phyloP scores from a whole-genome alignment of 2,113 vertebrate genomes.

The Rhinichthys klamathensis region DNA sequence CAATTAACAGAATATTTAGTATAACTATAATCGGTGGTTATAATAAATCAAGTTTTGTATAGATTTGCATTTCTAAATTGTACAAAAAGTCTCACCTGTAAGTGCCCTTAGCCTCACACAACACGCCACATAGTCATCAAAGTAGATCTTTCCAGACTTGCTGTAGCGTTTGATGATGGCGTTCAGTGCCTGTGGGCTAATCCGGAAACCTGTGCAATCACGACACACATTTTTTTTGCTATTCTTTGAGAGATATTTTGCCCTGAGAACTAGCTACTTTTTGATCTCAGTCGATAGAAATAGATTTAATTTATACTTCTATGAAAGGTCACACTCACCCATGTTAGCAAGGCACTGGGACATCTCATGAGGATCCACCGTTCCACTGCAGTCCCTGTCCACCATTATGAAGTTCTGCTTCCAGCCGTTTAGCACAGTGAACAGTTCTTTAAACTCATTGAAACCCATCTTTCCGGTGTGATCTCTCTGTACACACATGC shows the following conservation, averaged over 20 bases:
- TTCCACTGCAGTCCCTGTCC: slow-evolving; percentile 85
- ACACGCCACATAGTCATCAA: slow-evolving; percentile 93
- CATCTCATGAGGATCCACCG: slow-evolving; percentile 85
- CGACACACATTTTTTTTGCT: neutral
- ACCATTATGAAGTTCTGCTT: slow-evolving; percentile 90
- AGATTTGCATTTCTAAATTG: neutral
- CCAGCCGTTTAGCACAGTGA: slow-evolving; percentile 84
- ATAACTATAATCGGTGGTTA: neutral
- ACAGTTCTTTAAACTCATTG: slow-evolving; percentile 90
- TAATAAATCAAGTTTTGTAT: neutral
- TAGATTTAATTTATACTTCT: neutral
- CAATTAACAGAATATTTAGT: neutral
- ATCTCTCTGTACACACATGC: slow-evolving; percentile 76
- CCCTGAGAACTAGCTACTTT: neutral
- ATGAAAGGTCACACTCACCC: slow-evolving; percentile 76
- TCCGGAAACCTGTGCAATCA: slow-evolving; percentile 77
- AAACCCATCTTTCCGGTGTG: slow-evolving; percentile 91
- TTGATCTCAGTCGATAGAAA: neutral
- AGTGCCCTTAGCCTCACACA: slow-evolving; percentile 85
- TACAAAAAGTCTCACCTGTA: slow-evolving; percentile 75
- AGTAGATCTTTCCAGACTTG: slow-evolving; percentile 84
- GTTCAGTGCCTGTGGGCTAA: slow-evolving; percentile 81
- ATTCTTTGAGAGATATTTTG: neutral
- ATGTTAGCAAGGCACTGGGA: slow-evolving; percentile 80
- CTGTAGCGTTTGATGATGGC: slow-evolving; percentile 85